These are phyloP conservation scores for Pempheris klunzingeri DNA, from an alignment of 2,797 vertebrate genomes.

Conservation along the genomic window DNA sequence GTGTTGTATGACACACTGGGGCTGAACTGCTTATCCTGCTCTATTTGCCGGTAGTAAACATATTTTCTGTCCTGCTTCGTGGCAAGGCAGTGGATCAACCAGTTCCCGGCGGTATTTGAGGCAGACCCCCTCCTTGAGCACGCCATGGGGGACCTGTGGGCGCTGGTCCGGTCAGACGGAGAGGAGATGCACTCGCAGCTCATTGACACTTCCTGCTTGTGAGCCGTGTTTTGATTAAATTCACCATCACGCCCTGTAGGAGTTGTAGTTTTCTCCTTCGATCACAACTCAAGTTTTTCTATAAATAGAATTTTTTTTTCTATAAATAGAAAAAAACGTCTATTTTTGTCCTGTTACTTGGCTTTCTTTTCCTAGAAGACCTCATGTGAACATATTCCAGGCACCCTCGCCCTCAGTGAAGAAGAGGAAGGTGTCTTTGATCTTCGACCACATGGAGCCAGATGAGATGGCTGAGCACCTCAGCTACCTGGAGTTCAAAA, in stretches of 20 bases:
- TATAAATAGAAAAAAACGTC: conserved; percentile 17
- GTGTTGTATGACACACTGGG: conserved; percentile 8
- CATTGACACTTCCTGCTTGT: conserved; percentile 86
- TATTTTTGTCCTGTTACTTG: conserved; percentile 27
- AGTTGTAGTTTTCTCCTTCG: conserved; percentile 12
- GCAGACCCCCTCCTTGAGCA: conserved; percentile 87
- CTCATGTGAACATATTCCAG: conserved; percentile 77
- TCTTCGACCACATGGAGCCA: conserved; percentile 94
- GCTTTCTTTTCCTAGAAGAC: conserved; percentile 65
- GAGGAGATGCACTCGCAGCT: conserved; percentile 82
- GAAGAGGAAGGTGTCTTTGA: conserved; percentile 94
- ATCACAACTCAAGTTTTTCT: conserved; percentile 29
- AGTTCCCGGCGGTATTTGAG: conserved; percentile 88
- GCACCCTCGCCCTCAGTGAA: conserved; percentile 88
- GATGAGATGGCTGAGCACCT: conserved; percentile 92
- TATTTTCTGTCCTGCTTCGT: conserved; percentile 61
- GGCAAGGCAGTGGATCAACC: conserved; percentile 90
- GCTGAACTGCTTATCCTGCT: conserved; percentile 54
- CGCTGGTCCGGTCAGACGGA: conserved; percentile 84
- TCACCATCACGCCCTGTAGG: background rate
- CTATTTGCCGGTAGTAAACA: conserved; percentile 65
- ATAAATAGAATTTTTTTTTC: conserved; percentile 38
- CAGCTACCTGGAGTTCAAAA: conserved; percentile 93
- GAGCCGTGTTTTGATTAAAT: conserved; percentile 65
- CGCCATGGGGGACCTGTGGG: conserved; percentile 90